These are phyloP conservation scores for Notarius lentiginosus DNA, from an alignment of 2,113 vertebrate genomes.

Conservation along the genomic window DNA sequence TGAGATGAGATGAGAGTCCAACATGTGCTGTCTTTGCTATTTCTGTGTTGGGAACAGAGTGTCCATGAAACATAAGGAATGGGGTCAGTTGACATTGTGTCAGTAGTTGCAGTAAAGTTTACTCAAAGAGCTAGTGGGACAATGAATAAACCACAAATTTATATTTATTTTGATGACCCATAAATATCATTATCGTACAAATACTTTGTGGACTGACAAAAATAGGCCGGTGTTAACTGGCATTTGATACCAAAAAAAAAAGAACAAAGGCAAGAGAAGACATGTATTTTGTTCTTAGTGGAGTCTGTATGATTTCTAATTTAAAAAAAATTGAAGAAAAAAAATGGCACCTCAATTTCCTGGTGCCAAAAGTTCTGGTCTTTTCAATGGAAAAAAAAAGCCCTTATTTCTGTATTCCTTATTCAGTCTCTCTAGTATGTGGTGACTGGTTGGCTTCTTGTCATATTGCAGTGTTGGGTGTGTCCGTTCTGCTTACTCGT, in stretches of 20 bases:
- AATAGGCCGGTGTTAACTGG: neutral
- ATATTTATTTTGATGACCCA: neutral
- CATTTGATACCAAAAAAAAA: neutral
- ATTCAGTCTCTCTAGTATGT: neutral
- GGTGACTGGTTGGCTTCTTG: neutral
- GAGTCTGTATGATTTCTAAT: neutral
- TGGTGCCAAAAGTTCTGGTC: neutral
- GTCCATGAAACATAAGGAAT: neutral
- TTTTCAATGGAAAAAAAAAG: neutral
- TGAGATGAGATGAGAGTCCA: neutral
- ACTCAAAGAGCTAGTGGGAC: neutral
- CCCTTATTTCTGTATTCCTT: neutral
- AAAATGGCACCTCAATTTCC: neutral
- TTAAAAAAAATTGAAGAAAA: neutral
- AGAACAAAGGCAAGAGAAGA: no score
- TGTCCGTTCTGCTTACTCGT: conserved; percentile 6
- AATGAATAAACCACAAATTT: conserved; percentile 6
- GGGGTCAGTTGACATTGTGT: neutral
- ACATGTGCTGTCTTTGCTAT: neutral
- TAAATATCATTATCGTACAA: neutral
- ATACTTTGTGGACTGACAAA: neutral
- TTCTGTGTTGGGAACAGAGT: neutral
- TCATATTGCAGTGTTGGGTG: conserved; percentile 36
- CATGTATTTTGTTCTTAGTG: neutral
- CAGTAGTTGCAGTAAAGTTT: neutral